Conservation (phyloP, 2,797 vertebrate species). For the Podarcis siculus region DNA sequence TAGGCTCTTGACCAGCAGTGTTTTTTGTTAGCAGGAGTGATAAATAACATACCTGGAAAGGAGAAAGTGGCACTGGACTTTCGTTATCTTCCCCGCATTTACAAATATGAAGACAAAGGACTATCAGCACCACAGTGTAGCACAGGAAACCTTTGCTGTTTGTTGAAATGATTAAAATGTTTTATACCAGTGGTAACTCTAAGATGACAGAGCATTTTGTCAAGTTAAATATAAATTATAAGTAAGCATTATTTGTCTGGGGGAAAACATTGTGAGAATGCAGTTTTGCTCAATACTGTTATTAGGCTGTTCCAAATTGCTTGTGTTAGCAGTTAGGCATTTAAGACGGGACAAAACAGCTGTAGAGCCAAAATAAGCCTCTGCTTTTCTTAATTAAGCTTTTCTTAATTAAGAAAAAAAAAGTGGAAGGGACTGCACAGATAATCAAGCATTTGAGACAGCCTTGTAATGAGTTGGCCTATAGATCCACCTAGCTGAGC, state of each 20-base stretch:
- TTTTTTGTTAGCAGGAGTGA: not conserved
- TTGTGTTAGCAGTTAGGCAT: constrained; percentile 6
- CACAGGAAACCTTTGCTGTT: not conserved
- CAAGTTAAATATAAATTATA: constrained; percentile 24
- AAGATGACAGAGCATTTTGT: constrained; percentile 13
- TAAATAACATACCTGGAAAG: constrained; percentile 41
- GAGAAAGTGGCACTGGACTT: not conserved
- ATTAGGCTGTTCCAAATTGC: constrained; percentile 12
- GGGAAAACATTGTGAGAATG: not conserved
- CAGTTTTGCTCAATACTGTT: constrained; percentile 6
- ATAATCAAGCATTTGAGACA: constrained; percentile 8
- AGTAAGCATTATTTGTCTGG: constrained; percentile 8
- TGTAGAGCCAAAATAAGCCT: not conserved
- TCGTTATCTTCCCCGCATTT: not conserved
- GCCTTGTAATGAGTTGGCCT: not conserved
- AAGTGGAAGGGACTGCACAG: not conserved
- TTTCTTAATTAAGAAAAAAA: not conserved
- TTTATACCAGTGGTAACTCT: constrained; percentile 16
- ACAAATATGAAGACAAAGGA: not conserved
- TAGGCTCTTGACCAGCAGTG: not conserved
- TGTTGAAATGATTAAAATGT: constrained; percentile 7
- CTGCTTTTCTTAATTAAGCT: not conserved
- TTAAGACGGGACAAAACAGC: constrained; percentile 19
- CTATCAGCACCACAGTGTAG: not conserved
- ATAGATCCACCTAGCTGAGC: not conserved